Evolutionary conservation across 2,113 vertebrate genomes (phyloP).

Genomic region (Paratilapia polleni): DNA sequence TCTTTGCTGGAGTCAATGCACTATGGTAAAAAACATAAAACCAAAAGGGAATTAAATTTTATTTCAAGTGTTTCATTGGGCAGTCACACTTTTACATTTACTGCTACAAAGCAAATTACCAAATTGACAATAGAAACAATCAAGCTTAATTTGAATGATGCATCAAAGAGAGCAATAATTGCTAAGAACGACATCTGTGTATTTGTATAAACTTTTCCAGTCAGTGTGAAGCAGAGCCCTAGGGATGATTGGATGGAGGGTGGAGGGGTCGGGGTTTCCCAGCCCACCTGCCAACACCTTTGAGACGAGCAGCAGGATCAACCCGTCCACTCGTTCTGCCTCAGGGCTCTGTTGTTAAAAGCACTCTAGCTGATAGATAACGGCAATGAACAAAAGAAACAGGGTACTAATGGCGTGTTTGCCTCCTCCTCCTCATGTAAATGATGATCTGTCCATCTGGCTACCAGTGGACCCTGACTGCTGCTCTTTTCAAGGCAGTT

Average conservation of each 20-base stretch:
- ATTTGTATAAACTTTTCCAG: conserved; percentile 4
- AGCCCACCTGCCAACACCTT: conserved; percentile 65
- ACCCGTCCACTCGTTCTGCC: conserved; percentile 43
- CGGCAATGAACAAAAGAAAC: conserved; percentile 62
- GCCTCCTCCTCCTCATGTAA: conserved; percentile 58
- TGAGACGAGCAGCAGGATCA: conserved; percentile 44
- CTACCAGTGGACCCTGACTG: conserved; percentile 17
- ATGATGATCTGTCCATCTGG: conserved; percentile 67
- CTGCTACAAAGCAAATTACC: background rate
- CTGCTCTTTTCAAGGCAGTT: conserved; percentile 20
- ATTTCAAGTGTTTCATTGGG: background rate
- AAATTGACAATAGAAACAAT: background rate
- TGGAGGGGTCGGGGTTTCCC: conserved; percentile 2
- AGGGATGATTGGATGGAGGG: background rate
- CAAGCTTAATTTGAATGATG: background rate
- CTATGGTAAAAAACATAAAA: background rate
- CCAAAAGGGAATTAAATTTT: background rate
- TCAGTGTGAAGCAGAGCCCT: conserved; percentile 16
- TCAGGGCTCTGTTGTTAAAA: conserved; percentile 52
- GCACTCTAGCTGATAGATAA: conserved; percentile 63
- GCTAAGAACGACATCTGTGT: background rate
- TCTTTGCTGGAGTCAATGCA: background rate
- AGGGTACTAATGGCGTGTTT: conserved; percentile 38
- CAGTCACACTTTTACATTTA: background rate
- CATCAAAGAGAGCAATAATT: background rate